phyloP scores from a whole-genome alignment of 2,888 invertebrate genomes.

The Ceramica pisi region DNA sequence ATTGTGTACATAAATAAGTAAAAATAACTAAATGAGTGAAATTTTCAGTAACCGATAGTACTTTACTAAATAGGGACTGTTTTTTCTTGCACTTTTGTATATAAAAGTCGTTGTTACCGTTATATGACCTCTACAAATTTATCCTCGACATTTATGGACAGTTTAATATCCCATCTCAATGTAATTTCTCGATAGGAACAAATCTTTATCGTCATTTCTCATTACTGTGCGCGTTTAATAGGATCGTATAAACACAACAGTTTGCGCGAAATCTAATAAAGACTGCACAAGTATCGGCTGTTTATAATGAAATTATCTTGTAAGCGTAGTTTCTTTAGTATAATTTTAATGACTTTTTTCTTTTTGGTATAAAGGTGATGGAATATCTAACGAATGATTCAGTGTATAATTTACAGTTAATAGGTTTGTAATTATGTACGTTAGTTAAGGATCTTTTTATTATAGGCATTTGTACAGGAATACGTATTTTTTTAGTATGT shows the following conservation, averaged over 20 bases:
- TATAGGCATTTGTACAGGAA: neutral
- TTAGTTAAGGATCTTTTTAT: neutral
- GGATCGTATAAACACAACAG: conserved; percentile 19
- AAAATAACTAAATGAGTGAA: too few species aligned
- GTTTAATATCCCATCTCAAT: conserved; percentile 7
- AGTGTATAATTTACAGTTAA: too few species aligned
- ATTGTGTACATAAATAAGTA: too few species aligned
- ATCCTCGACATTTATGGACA: neutral
- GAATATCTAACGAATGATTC: too few species aligned
- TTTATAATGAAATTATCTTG: conserved; percentile 9
- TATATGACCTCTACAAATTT: neutral
- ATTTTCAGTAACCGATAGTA: too few species aligned
- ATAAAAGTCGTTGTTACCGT: neutral
- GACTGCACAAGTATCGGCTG: neutral
- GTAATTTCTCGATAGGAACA: conserved; percentile 30
- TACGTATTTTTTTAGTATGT: neutral
- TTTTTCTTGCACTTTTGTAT: too few species aligned
- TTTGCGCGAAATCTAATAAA: conserved; percentile 25
- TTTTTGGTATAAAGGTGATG: too few species aligned
- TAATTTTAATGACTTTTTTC: too few species aligned
- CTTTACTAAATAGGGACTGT: neutral
- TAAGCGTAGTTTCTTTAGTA: neutral
- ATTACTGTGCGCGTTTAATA: conserved; percentile 19
- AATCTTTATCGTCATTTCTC: conserved; percentile 13
- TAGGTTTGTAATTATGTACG: too few species aligned